phyloP scores from a whole-genome alignment of 1,140 invertebrate genomes.

The Holotrichia oblita region DNA sequence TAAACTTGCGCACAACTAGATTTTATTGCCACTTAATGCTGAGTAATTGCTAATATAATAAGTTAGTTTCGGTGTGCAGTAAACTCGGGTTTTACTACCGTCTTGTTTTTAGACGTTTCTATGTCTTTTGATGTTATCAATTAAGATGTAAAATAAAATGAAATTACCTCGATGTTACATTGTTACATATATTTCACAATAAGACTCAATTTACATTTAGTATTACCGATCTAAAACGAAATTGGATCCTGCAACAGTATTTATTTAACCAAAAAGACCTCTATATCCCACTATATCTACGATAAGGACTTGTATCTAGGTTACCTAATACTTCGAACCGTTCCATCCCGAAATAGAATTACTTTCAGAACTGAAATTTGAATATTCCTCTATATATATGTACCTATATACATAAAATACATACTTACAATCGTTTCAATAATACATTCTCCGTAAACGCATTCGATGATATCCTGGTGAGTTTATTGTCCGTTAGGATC shows the following conservation, averaged over 20 bases:
- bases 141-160: background rate
- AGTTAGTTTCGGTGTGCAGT: background rate
- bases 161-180: background rate
- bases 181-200: too few species aligned
- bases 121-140: background rate
- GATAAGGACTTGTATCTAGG: background rate
- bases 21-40: slow-evolving; percentile 27
- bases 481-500: slow-evolving; percentile 29
- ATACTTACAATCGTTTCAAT: slow-evolving; percentile 36
- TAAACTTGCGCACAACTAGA: too few species aligned
- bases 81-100: background rate
- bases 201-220: too few species aligned
- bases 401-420: too few species aligned
- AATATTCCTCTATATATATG: background rate
- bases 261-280: too few species aligned
- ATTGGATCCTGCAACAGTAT: too few species aligned
- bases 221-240: too few species aligned
- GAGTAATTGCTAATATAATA: slow-evolving; percentile 12
- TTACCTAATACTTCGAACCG: background rate
- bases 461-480: slow-evolving; percentile 18
- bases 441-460: background rate
- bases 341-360: slow-evolving; percentile 27
- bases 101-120: background rate
- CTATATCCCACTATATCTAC: background rate
- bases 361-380: background rate